These are phyloP conservation scores for Coendou prehensilis DNA, from an alignment of 2,797 vertebrate genomes.

Conservation along the genomic window DNA sequence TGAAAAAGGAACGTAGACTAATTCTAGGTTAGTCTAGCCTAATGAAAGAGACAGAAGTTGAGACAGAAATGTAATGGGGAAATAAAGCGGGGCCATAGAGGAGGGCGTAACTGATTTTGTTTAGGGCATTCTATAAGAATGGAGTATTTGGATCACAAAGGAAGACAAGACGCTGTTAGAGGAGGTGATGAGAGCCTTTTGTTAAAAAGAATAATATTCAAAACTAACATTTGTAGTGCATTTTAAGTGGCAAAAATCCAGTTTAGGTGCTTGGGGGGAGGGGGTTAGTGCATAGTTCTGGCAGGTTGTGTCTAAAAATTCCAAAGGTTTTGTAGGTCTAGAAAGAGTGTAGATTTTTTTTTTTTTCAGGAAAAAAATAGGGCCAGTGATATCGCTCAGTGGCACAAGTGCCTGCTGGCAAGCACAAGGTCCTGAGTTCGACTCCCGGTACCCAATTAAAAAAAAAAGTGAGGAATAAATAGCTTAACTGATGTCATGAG, in stretches of 20 bases:
- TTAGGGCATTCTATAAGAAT: constrained; percentile 24
- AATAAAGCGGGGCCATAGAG: background rate
- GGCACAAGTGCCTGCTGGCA: too few relatives aligned
- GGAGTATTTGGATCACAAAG: background rate
- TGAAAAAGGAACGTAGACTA: background rate
- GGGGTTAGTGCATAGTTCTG: constrained; percentile 13
- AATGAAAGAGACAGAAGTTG: background rate
- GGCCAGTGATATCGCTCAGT: too few relatives aligned
- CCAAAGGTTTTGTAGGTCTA: constrained; percentile 28
- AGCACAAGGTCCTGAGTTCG: too few relatives aligned
- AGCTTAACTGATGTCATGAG: background rate
- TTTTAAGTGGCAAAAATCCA: constrained; percentile 38
- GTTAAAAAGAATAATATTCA: constrained; percentile 39
- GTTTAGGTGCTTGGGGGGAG: background rate
- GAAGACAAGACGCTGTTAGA: constrained; percentile 12
- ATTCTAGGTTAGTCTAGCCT: constrained; percentile 39
- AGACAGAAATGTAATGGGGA: background rate
- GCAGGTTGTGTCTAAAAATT: background rate
- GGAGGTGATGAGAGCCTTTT: constrained; percentile 22
- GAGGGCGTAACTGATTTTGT: background rate
- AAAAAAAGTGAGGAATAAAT: background rate
- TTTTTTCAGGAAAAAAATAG: too few relatives aligned
- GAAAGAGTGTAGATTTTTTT: background rate
- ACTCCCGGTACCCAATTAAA: too few relatives aligned
- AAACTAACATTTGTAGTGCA: background rate